phyloP scores from a whole-genome alignment of 2,113 vertebrate species.

The Syngnathus floridae region DNA sequence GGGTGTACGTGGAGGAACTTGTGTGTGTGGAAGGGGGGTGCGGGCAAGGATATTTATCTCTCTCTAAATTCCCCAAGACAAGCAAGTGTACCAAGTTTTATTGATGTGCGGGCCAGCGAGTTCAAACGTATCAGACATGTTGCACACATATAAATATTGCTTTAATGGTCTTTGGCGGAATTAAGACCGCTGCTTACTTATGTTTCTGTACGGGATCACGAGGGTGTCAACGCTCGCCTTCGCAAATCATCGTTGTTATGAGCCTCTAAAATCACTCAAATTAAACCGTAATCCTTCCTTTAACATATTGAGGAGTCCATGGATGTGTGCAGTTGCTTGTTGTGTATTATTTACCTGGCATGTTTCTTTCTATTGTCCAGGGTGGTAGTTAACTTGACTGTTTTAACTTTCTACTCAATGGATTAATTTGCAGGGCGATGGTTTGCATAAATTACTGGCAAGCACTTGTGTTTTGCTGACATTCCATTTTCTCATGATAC shows the following conservation, averaged over 20 bases:
- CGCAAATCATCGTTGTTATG: not conserved
- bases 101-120: not conserved
- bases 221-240: not conserved
- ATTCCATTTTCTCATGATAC: not conserved
- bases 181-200: not conserved
- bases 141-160: not conserved
- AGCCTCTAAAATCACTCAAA: not conserved
- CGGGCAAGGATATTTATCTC: not conserved
- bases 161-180: not conserved
- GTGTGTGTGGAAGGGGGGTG: not conserved
- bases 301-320: not conserved
- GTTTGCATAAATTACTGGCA: too few relatives aligned
- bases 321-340: not conserved
- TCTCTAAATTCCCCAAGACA: slow-evolving; percentile 18
- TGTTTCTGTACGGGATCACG: not conserved
- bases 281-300: not conserved
- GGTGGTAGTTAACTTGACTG: not conserved
- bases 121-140: not conserved
- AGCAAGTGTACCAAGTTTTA: slow-evolving; percentile 7
- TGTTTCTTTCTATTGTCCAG: too few relatives aligned
- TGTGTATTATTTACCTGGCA: not conserved
- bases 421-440: not conserved
- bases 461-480: not conserved
- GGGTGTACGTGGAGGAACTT: not conserved
- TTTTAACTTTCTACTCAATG: not conserved